Percentiles rank a stretch among this genome's conserved stretches.
Conservation (phyloP, 2,797 vertebrate species). For the Rhadinocentrus ornatus region DNA sequence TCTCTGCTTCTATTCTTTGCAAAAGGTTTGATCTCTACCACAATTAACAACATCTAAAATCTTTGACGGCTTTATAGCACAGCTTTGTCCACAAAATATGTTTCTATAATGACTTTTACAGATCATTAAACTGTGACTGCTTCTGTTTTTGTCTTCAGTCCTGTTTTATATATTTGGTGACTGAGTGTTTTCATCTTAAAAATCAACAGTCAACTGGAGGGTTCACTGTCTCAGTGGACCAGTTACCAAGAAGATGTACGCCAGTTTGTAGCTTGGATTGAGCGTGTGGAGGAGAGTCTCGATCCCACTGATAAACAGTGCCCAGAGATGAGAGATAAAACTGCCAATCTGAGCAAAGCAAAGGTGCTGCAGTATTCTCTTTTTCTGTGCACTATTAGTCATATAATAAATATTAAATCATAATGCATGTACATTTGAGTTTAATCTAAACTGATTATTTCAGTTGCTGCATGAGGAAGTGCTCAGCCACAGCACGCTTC, state of each 20-base stretch:
- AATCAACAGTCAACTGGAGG: constrained; percentile 90
- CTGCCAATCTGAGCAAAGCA: constrained; percentile 88
- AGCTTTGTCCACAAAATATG: not conserved
- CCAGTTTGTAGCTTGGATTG: constrained; percentile 94
- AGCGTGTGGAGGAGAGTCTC: constrained; percentile 87
- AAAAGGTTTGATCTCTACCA: constrained; percentile 86
- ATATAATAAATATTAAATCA: not conserved
- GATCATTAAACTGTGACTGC: not conserved
- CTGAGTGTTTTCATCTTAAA: constrained; percentile 8
- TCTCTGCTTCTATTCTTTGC: constrained; percentile 92
- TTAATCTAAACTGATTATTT: constrained; percentile 11
- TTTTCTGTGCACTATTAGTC: not conserved
- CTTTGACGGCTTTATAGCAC: not conserved
- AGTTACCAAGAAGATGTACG: constrained; percentile 95
- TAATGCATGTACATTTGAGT: not conserved
- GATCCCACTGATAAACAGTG: constrained; percentile 85
- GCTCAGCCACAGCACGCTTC: constrained; percentile 86
- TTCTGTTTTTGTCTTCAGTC: not conserved
- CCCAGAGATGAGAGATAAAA: constrained; percentile 93
- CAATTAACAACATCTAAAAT: not conserved
- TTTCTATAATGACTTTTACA: not conserved
- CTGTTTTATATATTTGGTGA: not conserved
- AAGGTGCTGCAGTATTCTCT: constrained; percentile 81
- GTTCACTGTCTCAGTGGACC: constrained; percentile 95
- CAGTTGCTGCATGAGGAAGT: constrained; percentile 95